Conservation (phyloP, 2,797 vertebrate genomes). For the Aselliscus stoliczkanus region DNA sequence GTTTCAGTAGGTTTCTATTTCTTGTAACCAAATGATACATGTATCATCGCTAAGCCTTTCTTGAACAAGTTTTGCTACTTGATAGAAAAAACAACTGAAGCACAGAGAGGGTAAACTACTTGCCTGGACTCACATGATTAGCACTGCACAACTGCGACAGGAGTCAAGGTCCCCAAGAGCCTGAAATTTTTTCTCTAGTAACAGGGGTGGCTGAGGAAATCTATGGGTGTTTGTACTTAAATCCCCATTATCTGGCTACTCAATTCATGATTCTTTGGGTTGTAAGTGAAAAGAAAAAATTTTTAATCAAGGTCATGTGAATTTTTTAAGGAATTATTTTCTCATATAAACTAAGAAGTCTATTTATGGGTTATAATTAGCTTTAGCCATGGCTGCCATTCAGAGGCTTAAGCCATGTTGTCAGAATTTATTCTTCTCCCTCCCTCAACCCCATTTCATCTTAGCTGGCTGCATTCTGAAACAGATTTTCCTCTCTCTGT, state of each 20-base stretch:
- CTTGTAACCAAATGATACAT: neutral
- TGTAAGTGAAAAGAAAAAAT: neutral
- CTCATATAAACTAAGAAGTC: neutral
- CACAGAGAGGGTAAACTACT: neutral
- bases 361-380: no score
- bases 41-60: neutral
- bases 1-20: neutral
- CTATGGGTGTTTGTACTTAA: neutral
- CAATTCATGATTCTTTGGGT: neutral
- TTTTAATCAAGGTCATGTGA: neutral
- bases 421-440: neutral
- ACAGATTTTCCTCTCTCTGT: neutral
- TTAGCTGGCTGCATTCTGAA: neutral
- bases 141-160: neutral
- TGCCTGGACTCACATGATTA: no score
- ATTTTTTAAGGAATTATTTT: neutral
- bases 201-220: neutral
- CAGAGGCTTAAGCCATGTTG: neutral
- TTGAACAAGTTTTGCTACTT: neutral
- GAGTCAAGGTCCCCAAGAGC: neutral
- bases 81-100: neutral
- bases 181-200: neutral
- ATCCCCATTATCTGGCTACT: neutral
- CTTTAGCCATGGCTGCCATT: neutral
- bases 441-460: neutral